phyloP scores from a whole-genome alignment of 1,140 invertebrate species.

The Drosophila saltans region DNA sequence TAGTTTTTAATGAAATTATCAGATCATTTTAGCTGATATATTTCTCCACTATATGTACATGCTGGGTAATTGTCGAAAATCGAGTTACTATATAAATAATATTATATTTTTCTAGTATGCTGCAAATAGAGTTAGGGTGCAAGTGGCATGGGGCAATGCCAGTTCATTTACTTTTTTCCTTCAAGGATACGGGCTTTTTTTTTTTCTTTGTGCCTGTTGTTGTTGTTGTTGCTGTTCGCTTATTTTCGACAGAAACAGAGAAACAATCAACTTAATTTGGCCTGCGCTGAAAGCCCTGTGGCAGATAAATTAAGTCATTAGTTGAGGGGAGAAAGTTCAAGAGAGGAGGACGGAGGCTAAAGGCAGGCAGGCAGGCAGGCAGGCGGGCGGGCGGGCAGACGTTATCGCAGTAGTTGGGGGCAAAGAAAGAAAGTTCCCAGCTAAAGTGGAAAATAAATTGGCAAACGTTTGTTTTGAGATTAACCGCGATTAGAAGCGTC shows the following conservation, averaged over 20 bases:
- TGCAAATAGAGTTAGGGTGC: not conserved
- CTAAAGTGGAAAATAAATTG: constrained; percentile 83
- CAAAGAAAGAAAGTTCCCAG: constrained; percentile 52
- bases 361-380: not conserved
- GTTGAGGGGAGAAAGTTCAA: constrained; percentile 63
- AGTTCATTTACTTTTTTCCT: constrained; percentile 49
- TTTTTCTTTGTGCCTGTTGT: too few relatives aligned
- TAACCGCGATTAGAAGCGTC: constrained; percentile 80
- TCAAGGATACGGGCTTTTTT: constrained; percentile 14
- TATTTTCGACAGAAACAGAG: constrained; percentile 45
- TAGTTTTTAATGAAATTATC: not conserved
- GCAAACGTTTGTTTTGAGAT: constrained; percentile 83
- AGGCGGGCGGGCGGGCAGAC: not conserved
- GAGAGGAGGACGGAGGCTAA: not conserved
- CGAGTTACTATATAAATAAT: not conserved
- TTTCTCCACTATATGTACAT: not conserved
- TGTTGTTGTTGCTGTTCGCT: not conserved
- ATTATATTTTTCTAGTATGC: not conserved
- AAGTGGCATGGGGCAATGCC: constrained; percentile 8
- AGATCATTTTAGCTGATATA: not conserved
- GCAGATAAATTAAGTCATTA: constrained; percentile 83
- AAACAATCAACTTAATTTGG: constrained; percentile 83
- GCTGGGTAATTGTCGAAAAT: not conserved
- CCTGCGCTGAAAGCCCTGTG: constrained; percentile 82
- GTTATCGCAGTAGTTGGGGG: not conserved